phyloP scores from a whole-genome alignment of 2,888 invertebrate genomes.

The Isotomurus palustris region DNA sequence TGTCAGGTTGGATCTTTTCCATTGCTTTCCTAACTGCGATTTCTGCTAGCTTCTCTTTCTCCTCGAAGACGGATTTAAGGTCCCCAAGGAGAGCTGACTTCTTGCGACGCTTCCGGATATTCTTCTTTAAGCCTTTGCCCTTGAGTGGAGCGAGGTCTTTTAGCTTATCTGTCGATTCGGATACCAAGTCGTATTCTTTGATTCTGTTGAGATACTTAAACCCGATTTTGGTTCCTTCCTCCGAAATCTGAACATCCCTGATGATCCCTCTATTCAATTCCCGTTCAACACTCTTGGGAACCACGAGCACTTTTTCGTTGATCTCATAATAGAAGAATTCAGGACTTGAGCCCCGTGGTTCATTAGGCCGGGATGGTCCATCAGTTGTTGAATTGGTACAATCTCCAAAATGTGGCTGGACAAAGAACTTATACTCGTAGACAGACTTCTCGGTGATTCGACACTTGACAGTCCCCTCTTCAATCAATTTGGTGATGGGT shows the following conservation, averaged over 20 bases:
- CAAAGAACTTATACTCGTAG: constrained; percentile 25
- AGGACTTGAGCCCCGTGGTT: background rate
- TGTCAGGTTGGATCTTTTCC: constrained; percentile 42
- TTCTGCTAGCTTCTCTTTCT: constrained; percentile 66
- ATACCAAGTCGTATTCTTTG: constrained; percentile 23
- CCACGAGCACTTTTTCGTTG: background rate
- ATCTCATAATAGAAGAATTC: constrained; percentile 8
- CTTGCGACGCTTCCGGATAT: constrained; percentile 7
- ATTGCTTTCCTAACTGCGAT: constrained; percentile 56
- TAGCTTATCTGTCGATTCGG: constrained; percentile 2
- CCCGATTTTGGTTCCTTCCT: constrained; percentile 21
- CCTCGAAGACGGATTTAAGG: constrained; percentile 67
- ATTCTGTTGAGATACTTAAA: constrained; percentile 29
- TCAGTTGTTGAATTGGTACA: background rate
- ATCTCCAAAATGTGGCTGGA: constrained; percentile 10
- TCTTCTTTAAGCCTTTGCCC: constrained; percentile 9
- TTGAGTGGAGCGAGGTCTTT: background rate
- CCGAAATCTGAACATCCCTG: constrained; percentile 23
- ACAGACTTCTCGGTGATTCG: constrained; percentile 18
- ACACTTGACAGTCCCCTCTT: constrained; percentile 17
- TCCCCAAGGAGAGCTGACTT: constrained; percentile 50
- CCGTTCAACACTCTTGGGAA: constrained; percentile 6
- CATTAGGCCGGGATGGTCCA: background rate
- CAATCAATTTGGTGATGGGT: constrained; percentile 20
- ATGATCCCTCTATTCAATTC: constrained; percentile 20